phyloP scores from a whole-genome alignment of 1,140 invertebrate species.

The Ericerus pela region DNA sequence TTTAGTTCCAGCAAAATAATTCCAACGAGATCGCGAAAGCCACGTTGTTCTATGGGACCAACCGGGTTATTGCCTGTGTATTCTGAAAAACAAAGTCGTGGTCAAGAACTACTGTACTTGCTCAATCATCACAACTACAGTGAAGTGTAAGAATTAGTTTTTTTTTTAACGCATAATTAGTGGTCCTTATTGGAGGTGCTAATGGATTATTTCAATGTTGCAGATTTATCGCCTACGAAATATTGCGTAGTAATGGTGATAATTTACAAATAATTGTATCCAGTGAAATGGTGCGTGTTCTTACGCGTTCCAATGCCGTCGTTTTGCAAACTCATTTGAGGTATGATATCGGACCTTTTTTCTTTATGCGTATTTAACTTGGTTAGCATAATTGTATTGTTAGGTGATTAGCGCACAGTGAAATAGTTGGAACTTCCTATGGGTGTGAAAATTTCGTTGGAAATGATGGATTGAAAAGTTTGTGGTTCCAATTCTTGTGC shows the following conservation, averaged over 20 bases:
- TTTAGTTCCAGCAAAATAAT: slow-evolving; percentile 45
- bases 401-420: too few species aligned
- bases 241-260: slow-evolving; percentile 50
- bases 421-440: too few species aligned
- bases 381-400: too few species aligned
- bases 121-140: slow-evolving; percentile 60
- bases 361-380: too few species aligned
- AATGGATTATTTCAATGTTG: slow-evolving; percentile 12
- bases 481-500: too few species aligned
- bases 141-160: slow-evolving; percentile 42
- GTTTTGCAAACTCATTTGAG: slow-evolving; percentile 50
- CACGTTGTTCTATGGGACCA: slow-evolving; percentile 63
- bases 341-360: too few species aligned
- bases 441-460: too few species aligned
- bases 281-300: slow-evolving; percentile 59
- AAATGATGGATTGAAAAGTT: too few species aligned
- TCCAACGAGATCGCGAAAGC: slow-evolving; percentile 49
- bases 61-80: slow-evolving; percentile 71
- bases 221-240: slow-evolving; percentile 66
- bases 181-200: not conserved
- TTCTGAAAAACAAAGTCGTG: slow-evolving; percentile 55
- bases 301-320: slow-evolving; percentile 38
- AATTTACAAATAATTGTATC: slow-evolving; percentile 59
- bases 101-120: slow-evolving; percentile 68
- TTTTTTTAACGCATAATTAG: not conserved